Evolutionary conservation across 2,113 vertebrate species (phyloP).

Genomic region (Eolophus roseicapilla): DNA sequence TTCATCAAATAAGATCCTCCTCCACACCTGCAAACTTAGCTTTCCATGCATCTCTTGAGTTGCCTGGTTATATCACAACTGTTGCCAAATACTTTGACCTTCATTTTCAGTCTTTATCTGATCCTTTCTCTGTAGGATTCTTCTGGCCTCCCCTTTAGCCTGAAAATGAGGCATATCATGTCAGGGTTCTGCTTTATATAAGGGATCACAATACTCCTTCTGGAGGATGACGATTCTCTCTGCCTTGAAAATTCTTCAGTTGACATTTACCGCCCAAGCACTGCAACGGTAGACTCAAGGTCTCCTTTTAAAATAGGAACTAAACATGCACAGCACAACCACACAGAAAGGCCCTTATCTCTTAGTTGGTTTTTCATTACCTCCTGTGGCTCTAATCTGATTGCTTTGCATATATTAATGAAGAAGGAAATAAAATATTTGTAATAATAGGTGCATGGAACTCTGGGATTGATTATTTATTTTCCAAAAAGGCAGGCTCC

Average conservation of each 20-base stretch:
- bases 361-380: constrained; percentile 38
- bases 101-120: background rate
- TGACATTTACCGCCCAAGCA: background rate
- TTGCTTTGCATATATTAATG: constrained; percentile 44
- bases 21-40: background rate
- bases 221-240: background rate
- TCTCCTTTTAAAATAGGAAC: constrained; percentile 9
- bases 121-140: background rate
- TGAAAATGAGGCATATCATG: background rate
- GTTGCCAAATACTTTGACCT: background rate
- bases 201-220: background rate
- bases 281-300: background rate
- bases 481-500: background rate
- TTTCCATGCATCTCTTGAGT: background rate
- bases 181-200: background rate
- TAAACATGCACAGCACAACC: background rate
- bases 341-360: constrained; percentile 5
- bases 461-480: background rate
- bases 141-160: background rate
- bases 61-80: background rate
- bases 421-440: constrained; percentile 37
- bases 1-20: constrained; percentile 32
- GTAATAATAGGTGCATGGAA: background rate
- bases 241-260: constrained; percentile 7
- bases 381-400: constrained; percentile 45